phyloP scores from a whole-genome alignment of 2,797 vertebrate species.

The Crocidura indochinensis region DNA sequence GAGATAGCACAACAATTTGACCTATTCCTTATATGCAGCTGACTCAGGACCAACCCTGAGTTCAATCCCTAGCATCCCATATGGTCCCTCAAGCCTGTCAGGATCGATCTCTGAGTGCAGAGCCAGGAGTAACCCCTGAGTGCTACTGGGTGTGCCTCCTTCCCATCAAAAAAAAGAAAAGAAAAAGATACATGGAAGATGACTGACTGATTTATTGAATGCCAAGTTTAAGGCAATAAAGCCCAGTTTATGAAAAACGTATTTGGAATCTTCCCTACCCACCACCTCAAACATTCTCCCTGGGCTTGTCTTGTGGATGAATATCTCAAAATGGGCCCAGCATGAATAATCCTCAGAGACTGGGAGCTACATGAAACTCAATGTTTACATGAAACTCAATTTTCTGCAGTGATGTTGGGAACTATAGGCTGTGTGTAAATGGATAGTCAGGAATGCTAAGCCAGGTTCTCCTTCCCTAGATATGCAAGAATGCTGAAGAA shows the following conservation, averaged over 20 bases:
- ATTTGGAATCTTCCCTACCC: not conserved
- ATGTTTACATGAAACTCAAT: not conserved
- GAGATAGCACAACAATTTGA: too few species aligned
- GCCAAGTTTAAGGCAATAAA: not conserved
- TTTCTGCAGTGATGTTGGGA: too few species aligned
- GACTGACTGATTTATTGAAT: not conserved
- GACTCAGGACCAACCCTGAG: too few species aligned
- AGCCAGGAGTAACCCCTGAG: too few species aligned
- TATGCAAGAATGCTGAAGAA: not conserved
- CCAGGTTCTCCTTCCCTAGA: not conserved
- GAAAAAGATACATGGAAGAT: not conserved
- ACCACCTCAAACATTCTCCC: not conserved
- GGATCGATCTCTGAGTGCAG: too few species aligned
- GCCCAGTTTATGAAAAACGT: not conserved
- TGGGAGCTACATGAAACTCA: not conserved
- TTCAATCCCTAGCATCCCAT: too few species aligned
- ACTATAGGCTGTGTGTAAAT: not conserved
- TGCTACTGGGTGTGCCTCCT: too few species aligned
- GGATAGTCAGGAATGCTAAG: fast-evolving
- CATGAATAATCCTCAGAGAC: too few species aligned
- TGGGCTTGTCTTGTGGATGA: not conserved
- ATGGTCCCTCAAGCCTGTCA: too few species aligned
- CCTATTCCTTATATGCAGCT: too few species aligned
- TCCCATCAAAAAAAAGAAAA: too few species aligned
- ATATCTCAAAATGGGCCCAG: not conserved